Evolutionary conservation across 1,140 invertebrate species (phyloP), one percentile per base, ranked within the genome.

Genomic region (Zaprionus vittiger): DNA sequence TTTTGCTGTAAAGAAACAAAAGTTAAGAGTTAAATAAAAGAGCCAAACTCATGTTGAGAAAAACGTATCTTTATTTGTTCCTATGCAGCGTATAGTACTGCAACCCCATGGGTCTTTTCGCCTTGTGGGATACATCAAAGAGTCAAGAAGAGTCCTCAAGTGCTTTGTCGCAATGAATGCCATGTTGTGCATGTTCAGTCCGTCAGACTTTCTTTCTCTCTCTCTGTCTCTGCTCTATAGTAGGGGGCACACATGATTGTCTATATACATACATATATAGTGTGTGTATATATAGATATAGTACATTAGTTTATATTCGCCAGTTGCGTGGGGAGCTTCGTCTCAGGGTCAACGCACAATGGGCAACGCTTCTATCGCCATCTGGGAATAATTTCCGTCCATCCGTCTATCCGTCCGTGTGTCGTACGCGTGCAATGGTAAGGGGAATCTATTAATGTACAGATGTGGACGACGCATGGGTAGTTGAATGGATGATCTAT

Each of bases 271-370:
- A 56, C 57, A 37, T 31, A 62, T 34, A 38, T 61, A 60, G 31
- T 38, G 4, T 24, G 47, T 17, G 47, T 61, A 41, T n/a, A 56
- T 62, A 52, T 72, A 75, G 67, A 57, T 82, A 65, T 73, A 80
- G 65, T 69, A 77, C 83, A 84, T 81, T 89, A 83, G 84, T 89
- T 89, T 89, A 81, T 87, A 79, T 84, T 89, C 75, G 67, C 80
- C 67, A 84, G 63, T 72, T 83, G 83, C 81, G 83, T 89, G 83
- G 83, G 83, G 83, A 75, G 83, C n/a, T 57, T 52, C 54, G 83
- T 83, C 71, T 89, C 84, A 89, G 84, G 84, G 84, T 87, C 81
- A 87, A 87, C 84, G 84, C 67, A 87, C 84, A 77, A 76, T 54
- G 52, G 52, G 54, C 67, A 65, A 38, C 63, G 34, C 22, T 20